These are phyloP conservation scores for Ormia ochracea DNA, from an alignment of 2,888 invertebrate genomes.

Conservation along the genomic window DNA sequence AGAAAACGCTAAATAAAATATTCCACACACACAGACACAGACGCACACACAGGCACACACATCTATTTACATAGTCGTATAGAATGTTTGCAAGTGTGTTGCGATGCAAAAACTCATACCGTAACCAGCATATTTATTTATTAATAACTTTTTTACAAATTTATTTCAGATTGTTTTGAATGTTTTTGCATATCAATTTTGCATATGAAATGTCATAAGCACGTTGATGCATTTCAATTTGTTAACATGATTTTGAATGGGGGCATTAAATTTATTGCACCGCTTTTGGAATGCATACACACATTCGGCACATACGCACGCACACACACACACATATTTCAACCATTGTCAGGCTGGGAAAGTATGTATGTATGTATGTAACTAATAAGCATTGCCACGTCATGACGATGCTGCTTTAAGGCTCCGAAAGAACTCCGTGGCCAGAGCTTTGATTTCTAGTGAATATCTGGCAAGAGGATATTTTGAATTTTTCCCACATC, in stretches of 20 bases:
- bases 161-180: not conserved
- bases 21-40: not conserved
- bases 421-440: too few relatives aligned
- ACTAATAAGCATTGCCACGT: too few relatives aligned
- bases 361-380: too few relatives aligned
- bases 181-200: not conserved
- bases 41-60: not conserved
- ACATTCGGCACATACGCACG: too few relatives aligned
- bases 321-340: too few relatives aligned
- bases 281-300: not conserved
- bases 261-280: not conserved
- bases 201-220: constrained; percentile 20
- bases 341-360: too few relatives aligned
- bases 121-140: not conserved
- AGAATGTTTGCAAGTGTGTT: too few relatives aligned
- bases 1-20: constrained; percentile 24
- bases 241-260: not conserved
- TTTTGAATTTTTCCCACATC: too few relatives aligned
- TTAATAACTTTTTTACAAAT: constrained; percentile 8
- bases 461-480: too few relatives aligned
- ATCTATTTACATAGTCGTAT: not conserved
- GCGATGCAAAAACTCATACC: too few relatives aligned
- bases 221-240: constrained; percentile 22
- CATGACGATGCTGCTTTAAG: too few relatives aligned
- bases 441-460: too few relatives aligned